These are phyloP conservation scores for Leptocoma aspasia DNA, from an alignment of 2,113 vertebrate genomes.

Conservation along the genomic window DNA sequence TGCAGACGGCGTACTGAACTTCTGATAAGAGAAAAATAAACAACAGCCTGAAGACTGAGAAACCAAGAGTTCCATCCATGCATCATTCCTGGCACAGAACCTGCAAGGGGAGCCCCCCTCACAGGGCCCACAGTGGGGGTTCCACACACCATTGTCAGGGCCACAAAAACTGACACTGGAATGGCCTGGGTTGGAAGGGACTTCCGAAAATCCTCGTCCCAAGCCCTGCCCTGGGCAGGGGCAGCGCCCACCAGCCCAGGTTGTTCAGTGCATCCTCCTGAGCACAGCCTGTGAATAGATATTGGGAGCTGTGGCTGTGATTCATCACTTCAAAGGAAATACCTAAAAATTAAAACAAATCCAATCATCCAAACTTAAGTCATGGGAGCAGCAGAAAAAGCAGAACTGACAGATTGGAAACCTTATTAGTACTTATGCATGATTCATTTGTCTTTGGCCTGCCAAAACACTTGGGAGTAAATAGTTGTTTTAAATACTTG, in stretches of 20 bases:
- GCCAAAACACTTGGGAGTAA: constrained; percentile 23
- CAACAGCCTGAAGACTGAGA: no score
- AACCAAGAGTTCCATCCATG: no score
- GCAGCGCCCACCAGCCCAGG: not conserved
- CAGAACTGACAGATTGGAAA: not conserved
- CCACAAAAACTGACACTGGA: no score
- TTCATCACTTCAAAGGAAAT: not conserved
- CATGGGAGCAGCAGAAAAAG: not conserved
- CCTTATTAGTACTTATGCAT: not conserved
- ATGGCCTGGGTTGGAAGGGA: not conserved
- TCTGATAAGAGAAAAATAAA: no score
- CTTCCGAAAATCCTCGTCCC: not conserved
- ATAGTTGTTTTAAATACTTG: constrained; percentile 55
- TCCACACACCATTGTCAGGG: no score
- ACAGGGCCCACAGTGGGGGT: no score
- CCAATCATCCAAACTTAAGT: not conserved
- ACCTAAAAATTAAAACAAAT: not conserved
- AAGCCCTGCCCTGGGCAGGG: not conserved
- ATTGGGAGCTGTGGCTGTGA: not conserved
- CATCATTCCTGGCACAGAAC: no score
- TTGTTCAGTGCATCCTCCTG: not conserved
- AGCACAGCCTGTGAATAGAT: not conserved
- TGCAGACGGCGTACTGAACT: no score
- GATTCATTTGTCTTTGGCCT: not conserved
- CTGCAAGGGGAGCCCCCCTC: no score